Base-by-base conservation (phyloP, 2,113 vertebrate genomes). In the Oncorhynchus tshawytscha region DNA sequence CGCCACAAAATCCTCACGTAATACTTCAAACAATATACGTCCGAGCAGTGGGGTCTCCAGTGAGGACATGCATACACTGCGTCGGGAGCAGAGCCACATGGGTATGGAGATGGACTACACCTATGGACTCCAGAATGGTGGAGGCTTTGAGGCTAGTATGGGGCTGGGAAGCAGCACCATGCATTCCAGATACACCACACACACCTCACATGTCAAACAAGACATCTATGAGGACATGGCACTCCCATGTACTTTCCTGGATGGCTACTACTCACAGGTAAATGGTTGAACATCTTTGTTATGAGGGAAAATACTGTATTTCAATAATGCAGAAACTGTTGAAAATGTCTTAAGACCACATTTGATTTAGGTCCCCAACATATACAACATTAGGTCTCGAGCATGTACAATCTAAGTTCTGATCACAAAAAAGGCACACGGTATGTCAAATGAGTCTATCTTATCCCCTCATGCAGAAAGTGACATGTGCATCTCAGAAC, bases 381-480 rank as follows among this genome's bases (percentile, higher is more conserved):
- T 54, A 16, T 18, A 54, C 13, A 15, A 54, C 51, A 45, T 45
- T 45, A 45, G 39, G 39, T 45, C 39, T 45, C 51, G 1, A 54
- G 5, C 51, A 54, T 54, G 5, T 54, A 54, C 16, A 22, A 22
- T 62, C 20, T 22, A 24, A 62, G n/a, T n/a, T 62, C 6, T 54
- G 51, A 54, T 54, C 51, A 54, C 3, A 22, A 24, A 22, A 8
- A 22, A 8, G 59, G 15, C 48, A 39, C 48, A 11, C 18, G 25
- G 1, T 29, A 24, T 18, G 39, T 57, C 25, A 70, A 76, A 51
- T 59, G 18, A 27, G 18, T 11, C 49, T 82, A 25, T 66, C 24
- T 60, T 39, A n/a, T 59, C 78, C 54, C 70, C 74, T 75, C 84
- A 86, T 90, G 31, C 90, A 98, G 97, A 98, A 97, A 94, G 92